phyloP scores from a whole-genome alignment of 2,113 vertebrate genomes.

The Plecturocebus donacophilus region DNA sequence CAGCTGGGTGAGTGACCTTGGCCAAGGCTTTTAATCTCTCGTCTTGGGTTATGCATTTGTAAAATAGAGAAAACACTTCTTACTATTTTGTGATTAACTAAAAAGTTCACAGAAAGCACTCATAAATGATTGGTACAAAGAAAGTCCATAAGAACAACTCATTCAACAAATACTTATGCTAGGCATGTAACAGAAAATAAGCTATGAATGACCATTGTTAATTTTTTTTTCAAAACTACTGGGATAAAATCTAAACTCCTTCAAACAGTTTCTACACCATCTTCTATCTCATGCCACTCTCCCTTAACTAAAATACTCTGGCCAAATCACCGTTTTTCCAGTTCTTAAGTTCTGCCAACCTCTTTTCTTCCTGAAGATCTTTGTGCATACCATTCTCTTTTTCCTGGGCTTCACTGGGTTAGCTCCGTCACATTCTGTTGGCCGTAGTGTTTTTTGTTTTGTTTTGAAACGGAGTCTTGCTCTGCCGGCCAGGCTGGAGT shows the following conservation, averaged over 20 bases:
- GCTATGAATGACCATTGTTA: not conserved
- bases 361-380: not conserved
- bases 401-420: not conserved
- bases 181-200: not conserved
- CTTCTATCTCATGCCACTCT: not conserved
- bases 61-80: not conserved
- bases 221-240: not conserved
- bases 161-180: constrained; percentile 23
- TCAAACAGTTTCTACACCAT: not conserved
- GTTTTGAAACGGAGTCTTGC: no score
- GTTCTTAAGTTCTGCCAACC: not conserved
- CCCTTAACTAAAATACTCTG: not conserved
- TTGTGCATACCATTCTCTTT: not conserved
- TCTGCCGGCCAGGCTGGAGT: no score
- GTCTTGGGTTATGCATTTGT: not conserved
- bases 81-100: not conserved
- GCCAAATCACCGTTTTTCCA: not conserved
- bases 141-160: not conserved
- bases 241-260: constrained; percentile 13
- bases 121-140: not conserved
- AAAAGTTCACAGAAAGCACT: constrained; percentile 44
- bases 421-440: not conserved
- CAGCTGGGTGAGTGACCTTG: not conserved
- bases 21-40: constrained; percentile 12
- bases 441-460: not conserved